A percentile compares a stretch with the other conserved stretches of the same genome.
These are phyloP conservation scores for Scaptodrosophila lebanonensis DNA, from an alignment of 1,140 invertebrate genomes.

Conservation along the genomic window DNA sequence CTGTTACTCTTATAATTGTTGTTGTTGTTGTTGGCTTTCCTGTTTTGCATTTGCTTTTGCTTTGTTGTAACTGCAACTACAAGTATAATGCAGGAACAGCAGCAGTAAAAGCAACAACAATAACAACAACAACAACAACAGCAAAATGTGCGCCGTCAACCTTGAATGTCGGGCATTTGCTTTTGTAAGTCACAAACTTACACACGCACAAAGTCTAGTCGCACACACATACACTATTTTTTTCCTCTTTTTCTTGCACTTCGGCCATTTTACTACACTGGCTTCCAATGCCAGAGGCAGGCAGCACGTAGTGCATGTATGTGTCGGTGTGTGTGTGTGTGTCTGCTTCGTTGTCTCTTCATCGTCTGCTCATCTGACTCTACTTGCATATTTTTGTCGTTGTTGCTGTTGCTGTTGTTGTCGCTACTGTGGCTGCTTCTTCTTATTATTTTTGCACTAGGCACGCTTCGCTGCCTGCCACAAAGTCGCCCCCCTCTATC, in stretches of 20 bases:
- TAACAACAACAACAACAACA: slow-evolving; percentile 38
- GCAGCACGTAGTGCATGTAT: slow-evolving; percentile 1
- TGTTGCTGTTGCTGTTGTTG: slow-evolving; percentile 11
- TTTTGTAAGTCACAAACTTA: slow-evolving; percentile 25
- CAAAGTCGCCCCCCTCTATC: no score
- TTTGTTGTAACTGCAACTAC: slow-evolving; percentile 44
- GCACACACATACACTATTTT: neutral
- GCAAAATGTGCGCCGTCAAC: slow-evolving; percentile 59
- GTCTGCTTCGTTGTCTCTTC: slow-evolving; percentile 14
- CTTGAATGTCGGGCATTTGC: slow-evolving; percentile 67
- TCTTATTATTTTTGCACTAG: slow-evolving; percentile 43
- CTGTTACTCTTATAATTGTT: neutral
- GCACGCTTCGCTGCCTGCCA: slow-evolving; percentile 47
- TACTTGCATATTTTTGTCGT: slow-evolving; percentile 32
- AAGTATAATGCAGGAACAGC: no score
- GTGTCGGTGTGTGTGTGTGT: slow-evolving; percentile 1
- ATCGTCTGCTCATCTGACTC: slow-evolving; percentile 33
- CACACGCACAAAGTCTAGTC: slow-evolving; percentile 10
- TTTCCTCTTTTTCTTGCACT: slow-evolving; percentile 18
- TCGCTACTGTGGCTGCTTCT: neutral
- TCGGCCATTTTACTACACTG: slow-evolving; percentile 30
- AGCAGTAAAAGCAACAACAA: slow-evolving; percentile 22
- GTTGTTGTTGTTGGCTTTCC: slow-evolving; percentile 2
- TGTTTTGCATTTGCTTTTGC: slow-evolving; percentile 19
- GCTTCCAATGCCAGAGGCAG: slow-evolving; percentile 3